phyloP scores from a whole-genome alignment of 1,140 invertebrate genomes.

The Ruditapes philippinarum region DNA sequence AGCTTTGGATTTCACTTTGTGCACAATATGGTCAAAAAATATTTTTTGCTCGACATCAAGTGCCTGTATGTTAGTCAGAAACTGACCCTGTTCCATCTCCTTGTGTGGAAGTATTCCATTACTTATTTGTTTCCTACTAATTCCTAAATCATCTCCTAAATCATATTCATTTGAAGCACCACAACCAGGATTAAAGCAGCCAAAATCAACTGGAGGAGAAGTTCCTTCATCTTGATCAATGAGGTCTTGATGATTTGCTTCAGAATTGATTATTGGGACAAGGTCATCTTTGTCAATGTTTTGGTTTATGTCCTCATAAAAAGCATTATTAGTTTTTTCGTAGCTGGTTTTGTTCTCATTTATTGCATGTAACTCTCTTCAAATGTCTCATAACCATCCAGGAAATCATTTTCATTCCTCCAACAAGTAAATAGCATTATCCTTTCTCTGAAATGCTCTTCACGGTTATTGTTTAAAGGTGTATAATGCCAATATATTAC shows the following conservation, averaged over 20 bases:
- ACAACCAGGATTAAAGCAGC: background rate
- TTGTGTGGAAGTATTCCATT: background rate
- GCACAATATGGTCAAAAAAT: slow-evolving; percentile 45
- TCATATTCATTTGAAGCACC: background rate
- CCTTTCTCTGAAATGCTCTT: slow-evolving; percentile 48
- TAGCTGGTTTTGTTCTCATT: background rate
- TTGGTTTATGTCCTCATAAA: background rate
- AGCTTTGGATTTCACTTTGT: background rate
- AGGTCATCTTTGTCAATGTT: slow-evolving; percentile 19
- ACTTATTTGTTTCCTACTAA: background rate
- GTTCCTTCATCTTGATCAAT: slow-evolving; percentile 25
- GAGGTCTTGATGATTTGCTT: slow-evolving; percentile 45
- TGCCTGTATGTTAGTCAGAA: background rate
- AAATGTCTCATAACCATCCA: slow-evolving; percentile 7
- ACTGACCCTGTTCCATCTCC: background rate
- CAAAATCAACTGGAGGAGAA: background rate
- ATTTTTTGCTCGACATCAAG: slow-evolving; percentile 42
- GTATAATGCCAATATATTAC: slow-evolving; percentile 23
- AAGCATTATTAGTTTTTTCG: slow-evolving; percentile 18
- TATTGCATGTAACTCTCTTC: slow-evolving; percentile 40
- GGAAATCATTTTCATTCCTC: slow-evolving; percentile 41
- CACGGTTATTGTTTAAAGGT: slow-evolving; percentile 2
- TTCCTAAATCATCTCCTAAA: background rate
- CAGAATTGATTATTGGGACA: slow-evolving; percentile 13
- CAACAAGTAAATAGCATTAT: slow-evolving; percentile 56